phyloP scores from a whole-genome alignment of 2,113 vertebrate genomes.

The Nannospalax galili region DNA sequence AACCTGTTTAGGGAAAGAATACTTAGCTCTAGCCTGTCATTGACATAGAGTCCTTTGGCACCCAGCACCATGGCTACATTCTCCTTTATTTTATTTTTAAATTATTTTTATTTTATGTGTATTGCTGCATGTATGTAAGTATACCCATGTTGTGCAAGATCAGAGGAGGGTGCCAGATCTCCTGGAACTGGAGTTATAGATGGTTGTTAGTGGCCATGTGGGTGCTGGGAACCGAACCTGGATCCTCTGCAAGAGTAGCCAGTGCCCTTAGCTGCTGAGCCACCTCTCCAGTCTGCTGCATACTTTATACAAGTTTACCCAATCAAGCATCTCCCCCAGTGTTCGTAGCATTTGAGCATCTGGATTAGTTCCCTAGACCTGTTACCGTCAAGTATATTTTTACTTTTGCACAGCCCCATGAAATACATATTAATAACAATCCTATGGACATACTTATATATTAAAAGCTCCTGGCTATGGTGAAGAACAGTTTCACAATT shows the following conservation, averaged over 20 bases:
- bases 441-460: neutral
- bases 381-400: neutral
- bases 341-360: neutral
- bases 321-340: neutral
- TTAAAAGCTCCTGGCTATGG: neutral
- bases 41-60: neutral
- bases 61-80: rapidly evolving
- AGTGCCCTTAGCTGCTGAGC: no score
- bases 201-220: no score
- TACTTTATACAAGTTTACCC: neutral
- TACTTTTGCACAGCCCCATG: neutral
- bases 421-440: neutral
- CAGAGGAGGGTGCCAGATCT: no score
- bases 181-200: no score
- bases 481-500: neutral
- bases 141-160: no score
- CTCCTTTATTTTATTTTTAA: neutral
- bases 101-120: no score
- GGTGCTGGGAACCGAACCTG: no score
- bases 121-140: no score
- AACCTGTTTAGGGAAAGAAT: neutral
- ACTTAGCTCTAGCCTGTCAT: neutral
- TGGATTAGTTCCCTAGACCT: neutral
- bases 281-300: no score
- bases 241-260: no score